Conservation (phyloP, 2,888 invertebrate genomes). For the Dinocampus coccinellae region DNA sequence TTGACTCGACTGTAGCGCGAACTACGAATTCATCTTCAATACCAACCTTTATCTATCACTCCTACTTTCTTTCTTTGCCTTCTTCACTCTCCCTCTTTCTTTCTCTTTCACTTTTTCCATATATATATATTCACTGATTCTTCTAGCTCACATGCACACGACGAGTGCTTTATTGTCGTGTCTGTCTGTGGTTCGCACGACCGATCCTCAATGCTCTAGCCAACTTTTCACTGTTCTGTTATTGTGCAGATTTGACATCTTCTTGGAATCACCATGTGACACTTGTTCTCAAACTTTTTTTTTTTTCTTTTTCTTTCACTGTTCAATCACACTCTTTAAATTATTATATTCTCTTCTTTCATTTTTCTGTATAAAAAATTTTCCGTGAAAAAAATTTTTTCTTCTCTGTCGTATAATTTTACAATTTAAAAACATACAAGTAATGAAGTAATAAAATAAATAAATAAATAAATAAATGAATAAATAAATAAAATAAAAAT, state of each 20-base stretch:
- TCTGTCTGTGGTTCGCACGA: conserved; percentile 1
- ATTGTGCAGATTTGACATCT: background rate
- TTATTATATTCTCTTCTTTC: too few species aligned
- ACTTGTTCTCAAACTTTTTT: conserved; percentile 22
- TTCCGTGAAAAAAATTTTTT: too few species aligned
- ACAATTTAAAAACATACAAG: too few species aligned
- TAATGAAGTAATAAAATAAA: too few species aligned
- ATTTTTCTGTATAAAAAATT: too few species aligned
- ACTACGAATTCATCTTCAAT: conserved; percentile 13
- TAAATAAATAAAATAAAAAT: too few species aligned
- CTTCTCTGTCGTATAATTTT: too few species aligned
- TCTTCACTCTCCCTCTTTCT: too few species aligned
- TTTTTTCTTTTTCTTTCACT: background rate
- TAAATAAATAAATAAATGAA: too few species aligned
- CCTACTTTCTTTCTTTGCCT: background rate
- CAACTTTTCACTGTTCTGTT: background rate
- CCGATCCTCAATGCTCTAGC: background rate
- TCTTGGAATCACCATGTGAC: conserved; percentile 21
- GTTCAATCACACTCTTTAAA: too few species aligned
- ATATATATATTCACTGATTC: conserved; percentile 32
- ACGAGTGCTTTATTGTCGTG: background rate
- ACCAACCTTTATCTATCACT: background rate
- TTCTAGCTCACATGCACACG: conserved; percentile 38
- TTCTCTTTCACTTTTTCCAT: background rate
- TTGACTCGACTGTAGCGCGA: conserved; percentile 52